A percentile compares a stretch with the other conserved stretches of the same genome.
phyloP scores from a whole-genome alignment of 2,797 vertebrate genomes.

The Ibycter americanus region DNA sequence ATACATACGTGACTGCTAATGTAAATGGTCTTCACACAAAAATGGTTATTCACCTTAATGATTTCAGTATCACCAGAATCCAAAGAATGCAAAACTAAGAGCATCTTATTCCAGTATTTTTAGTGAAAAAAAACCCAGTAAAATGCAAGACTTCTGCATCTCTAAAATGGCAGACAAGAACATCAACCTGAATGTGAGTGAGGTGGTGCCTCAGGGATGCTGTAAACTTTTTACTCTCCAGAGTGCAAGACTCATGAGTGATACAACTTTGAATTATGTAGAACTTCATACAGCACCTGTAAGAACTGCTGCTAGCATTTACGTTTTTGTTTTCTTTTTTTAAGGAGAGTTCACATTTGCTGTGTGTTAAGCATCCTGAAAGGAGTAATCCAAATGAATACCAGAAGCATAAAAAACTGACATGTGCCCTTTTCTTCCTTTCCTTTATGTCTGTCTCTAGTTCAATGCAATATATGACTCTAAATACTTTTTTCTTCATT shows the following conservation, averaged over 20 bases:
- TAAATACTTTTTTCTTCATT: neutral
- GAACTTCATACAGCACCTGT: neutral
- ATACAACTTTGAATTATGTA: neutral
- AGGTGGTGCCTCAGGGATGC: neutral
- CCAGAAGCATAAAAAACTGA: neutral
- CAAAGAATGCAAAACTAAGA: neutral
- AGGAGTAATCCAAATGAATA: neutral
- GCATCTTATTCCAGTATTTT: neutral
- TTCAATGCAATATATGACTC: neutral
- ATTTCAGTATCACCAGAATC: neutral
- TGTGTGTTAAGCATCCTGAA: neutral
- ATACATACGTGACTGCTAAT: neutral
- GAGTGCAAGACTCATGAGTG: neutral
- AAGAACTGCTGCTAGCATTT: neutral
- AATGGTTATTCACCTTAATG: neutral
- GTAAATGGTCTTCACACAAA: neutral
- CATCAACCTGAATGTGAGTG: neutral
- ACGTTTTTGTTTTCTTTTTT: neutral
- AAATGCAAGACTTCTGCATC: neutral
- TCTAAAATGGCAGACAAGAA: neutral
- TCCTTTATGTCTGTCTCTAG: neutral
- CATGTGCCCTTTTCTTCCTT: neutral
- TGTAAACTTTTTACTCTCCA: neutral
- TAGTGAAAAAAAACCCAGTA: neutral
- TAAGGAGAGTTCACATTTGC: neutral